These are phyloP conservation scores for Phlogophora meticulosa DNA, from an alignment of 2,888 invertebrate genomes.

Conservation along the genomic window DNA sequence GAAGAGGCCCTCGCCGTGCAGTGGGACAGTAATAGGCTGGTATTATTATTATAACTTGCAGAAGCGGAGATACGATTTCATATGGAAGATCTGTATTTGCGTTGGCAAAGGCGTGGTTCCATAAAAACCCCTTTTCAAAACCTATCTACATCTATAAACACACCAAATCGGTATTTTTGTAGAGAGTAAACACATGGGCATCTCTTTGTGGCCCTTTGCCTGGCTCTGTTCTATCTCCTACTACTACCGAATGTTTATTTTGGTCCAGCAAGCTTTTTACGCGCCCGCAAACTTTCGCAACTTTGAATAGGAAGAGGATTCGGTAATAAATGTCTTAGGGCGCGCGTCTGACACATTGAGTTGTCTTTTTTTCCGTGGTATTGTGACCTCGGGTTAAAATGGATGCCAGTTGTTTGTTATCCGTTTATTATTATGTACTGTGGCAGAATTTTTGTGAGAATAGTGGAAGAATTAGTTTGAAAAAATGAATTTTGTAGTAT, in stretches of 20 bases:
- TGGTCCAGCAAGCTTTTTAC: slow-evolving; percentile 15
- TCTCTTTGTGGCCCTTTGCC: too few species aligned
- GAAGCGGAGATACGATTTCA: too few species aligned
- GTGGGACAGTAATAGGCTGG: too few species aligned
- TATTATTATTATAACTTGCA: too few species aligned
- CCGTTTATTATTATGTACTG: slow-evolving; percentile 21
- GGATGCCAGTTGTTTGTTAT: slow-evolving; percentile 21
- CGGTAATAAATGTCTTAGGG: slow-evolving; percentile 3
- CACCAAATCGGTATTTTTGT: slow-evolving; percentile 21
- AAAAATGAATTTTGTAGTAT: too few species aligned
- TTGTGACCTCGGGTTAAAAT: slow-evolving; percentile 25
- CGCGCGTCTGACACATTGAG: neutral
- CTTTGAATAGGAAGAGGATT: slow-evolving; percentile 14
- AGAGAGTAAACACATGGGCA: slow-evolving; percentile 12
- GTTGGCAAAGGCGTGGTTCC: too few species aligned
- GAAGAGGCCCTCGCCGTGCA: too few species aligned
- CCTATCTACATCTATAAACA: too few species aligned
- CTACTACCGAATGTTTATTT: slow-evolving; percentile 16
- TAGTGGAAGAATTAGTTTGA: too few species aligned
- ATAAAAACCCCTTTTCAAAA: too few species aligned
- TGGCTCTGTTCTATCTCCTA: too few species aligned
- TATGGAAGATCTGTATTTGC: too few species aligned
- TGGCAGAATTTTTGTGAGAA: neutral
- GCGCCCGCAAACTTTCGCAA: neutral
- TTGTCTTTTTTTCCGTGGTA: slow-evolving; percentile 9